These are phyloP conservation scores for Cololabis saira DNA, from an alignment of 2,113 vertebrate species.

Conservation along the genomic window DNA sequence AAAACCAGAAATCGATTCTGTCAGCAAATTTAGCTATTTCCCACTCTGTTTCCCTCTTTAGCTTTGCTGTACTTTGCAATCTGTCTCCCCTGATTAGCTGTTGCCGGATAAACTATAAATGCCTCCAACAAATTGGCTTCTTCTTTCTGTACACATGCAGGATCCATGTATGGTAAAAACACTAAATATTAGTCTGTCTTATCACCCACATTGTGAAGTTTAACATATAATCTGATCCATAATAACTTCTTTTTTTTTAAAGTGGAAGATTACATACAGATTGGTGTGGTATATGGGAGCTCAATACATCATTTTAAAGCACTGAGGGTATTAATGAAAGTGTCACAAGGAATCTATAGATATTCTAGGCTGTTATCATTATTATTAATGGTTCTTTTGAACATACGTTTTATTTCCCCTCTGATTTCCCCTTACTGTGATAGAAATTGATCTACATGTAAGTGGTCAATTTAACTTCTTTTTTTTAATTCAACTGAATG, in stretches of 20 bases:
- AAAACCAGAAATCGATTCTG: conserved; percentile 46
- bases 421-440: conserved; percentile 51
- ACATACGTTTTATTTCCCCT: conserved; percentile 72
- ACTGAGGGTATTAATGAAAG: conserved; percentile 60
- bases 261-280: conserved; percentile 6
- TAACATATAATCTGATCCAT: neutral
- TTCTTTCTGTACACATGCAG: neutral
- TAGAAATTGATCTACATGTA: conserved; percentile 77
- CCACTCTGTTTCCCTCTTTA: conserved; percentile 29
- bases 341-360: conserved; percentile 69
- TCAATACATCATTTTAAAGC: conserved; percentile 69
- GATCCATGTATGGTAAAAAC: conserved; percentile 13
- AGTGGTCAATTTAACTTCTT: conserved; percentile 47
- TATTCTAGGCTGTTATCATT: conserved; percentile 73
- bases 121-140: conserved; percentile 24
- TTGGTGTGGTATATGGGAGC: conserved; percentile 34
- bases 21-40: conserved; percentile 48
- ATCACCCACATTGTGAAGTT: neutral
- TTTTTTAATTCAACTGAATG: no score
- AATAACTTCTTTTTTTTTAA: neutral
- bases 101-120: conserved; percentile 19
- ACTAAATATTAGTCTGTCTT: conserved; percentile 1
- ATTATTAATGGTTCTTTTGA: conserved; percentile 77
- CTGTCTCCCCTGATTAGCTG: conserved; percentile 51
- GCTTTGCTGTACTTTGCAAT: conserved; percentile 46